Percentiles rank a stretch among this genome's conserved stretches.
These are phyloP conservation scores for Emydura subglobosa DNA, from an alignment of 2,113 vertebrate species.

Conservation along the genomic window DNA sequence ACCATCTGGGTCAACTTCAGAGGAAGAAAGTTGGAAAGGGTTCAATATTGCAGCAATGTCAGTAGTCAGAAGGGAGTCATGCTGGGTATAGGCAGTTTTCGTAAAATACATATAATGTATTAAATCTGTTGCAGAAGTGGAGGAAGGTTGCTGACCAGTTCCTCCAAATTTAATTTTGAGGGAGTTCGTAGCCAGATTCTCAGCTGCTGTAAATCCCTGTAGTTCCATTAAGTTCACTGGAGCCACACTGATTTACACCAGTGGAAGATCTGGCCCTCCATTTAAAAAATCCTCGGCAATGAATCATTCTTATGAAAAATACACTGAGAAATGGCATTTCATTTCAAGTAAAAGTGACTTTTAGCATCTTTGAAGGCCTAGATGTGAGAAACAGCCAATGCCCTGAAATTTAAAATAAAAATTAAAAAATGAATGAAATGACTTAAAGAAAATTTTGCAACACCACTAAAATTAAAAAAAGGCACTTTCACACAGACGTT, in stretches of 20 bases:
- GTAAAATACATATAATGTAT: background rate
- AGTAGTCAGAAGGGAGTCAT: background rate
- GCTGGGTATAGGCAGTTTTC: background rate
- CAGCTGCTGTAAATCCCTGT: background rate
- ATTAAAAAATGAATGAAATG: background rate
- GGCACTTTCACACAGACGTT: background rate
- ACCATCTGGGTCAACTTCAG: background rate
- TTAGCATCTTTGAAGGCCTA: background rate
- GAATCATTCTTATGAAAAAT: background rate
- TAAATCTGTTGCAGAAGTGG: background rate
- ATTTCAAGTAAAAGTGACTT: background rate
- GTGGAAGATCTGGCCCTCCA: background rate
- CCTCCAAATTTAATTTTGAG: background rate
- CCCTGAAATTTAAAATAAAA: background rate
- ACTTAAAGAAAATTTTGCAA: background rate
- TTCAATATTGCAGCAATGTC: background rate
- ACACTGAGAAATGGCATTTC: background rate
- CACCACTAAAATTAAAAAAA: background rate
- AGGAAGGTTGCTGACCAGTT: background rate
- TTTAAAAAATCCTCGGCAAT: background rate
- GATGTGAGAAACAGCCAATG: background rate
- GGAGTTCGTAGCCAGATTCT: background rate
- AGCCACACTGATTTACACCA: background rate
- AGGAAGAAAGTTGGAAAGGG: background rate
- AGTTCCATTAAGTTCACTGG: background rate